A percentile compares a stretch with the other conserved stretches of the same genome.
Conservation (phyloP, 2,888 invertebrate genomes). For the Erebia aethiops region DNA sequence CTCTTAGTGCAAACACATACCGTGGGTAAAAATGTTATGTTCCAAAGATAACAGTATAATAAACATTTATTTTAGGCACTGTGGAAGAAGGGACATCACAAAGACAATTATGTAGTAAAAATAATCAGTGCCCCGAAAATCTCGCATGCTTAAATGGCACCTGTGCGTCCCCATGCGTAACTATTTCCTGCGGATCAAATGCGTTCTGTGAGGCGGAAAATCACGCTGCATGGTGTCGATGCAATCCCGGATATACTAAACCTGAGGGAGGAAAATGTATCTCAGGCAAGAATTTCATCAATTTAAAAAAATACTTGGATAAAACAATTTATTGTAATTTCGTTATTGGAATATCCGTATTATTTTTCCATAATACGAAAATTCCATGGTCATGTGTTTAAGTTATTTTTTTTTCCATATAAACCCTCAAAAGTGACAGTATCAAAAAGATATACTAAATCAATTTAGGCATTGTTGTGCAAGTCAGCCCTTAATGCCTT, state of each 20-base stretch:
- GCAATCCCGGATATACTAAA: constrained; percentile 91
- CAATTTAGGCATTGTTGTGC: too few species aligned
- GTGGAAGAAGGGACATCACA: constrained; percentile 73
- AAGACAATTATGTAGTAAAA: constrained; percentile 86
- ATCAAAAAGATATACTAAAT: too few species aligned
- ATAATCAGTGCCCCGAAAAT: constrained; percentile 91
- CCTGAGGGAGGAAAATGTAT: constrained; percentile 91
- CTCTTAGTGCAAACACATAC: too few species aligned
- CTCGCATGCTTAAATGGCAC: constrained; percentile 90
- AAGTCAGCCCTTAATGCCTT: too few species aligned
- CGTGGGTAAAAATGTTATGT: background rate
- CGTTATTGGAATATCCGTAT: background rate
- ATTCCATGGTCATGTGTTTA: background rate
- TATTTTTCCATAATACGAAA: background rate
- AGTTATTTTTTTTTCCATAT: too few species aligned
- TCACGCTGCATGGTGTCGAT: constrained; percentile 94
- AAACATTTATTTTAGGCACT: constrained; percentile 56
- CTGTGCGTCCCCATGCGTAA: constrained; percentile 91
- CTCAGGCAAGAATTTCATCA: constrained; percentile 82
- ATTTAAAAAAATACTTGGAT: background rate
- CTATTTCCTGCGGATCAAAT: constrained; percentile 90
- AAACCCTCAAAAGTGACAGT: too few species aligned
- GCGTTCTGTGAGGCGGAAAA: constrained; percentile 94
- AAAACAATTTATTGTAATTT: background rate
- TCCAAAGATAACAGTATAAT: background rate